Percentiles rank a stretch among this genome's conserved stretches.
These are phyloP conservation scores for Pheosia gnoma DNA, from an alignment of 2,888 invertebrate species.

Conservation along the genomic window DNA sequence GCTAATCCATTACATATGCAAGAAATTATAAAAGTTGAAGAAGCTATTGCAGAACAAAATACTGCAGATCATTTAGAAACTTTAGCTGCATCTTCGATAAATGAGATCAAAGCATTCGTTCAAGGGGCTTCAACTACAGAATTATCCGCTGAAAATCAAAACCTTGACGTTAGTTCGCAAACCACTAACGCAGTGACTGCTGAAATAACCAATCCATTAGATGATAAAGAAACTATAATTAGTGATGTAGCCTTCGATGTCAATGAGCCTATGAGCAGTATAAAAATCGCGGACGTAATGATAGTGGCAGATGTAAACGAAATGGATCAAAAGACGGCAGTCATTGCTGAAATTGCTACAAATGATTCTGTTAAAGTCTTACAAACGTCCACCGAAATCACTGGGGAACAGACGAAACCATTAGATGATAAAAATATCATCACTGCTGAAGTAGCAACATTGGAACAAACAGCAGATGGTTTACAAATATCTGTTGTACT, in stretches of 20 bases:
- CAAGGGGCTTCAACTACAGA: background rate
- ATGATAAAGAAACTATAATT: background rate
- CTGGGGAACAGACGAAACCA: background rate
- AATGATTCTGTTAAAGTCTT: background rate
- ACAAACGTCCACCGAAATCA: background rate
- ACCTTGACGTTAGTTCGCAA: background rate
- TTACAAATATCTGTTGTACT: background rate
- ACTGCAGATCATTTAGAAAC: background rate
- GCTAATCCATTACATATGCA: background rate
- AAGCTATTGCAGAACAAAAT: background rate
- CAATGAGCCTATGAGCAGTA: background rate
- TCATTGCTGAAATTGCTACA: background rate
- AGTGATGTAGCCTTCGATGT: background rate
- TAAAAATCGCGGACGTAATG: background rate
- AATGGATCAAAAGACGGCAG: background rate
- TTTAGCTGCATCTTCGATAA: background rate
- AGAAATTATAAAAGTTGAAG: background rate
- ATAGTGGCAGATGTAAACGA: background rate
- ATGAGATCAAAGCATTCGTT: background rate
- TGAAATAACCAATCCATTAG: background rate
- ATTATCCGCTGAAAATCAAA: background rate
- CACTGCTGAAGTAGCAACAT: background rate
- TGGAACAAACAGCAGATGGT: background rate
- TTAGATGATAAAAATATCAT: background rate
- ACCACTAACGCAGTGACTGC: background rate